phyloP scores from a whole-genome alignment of 2,113 vertebrate species.

The Todiramphus chloris region DNA sequence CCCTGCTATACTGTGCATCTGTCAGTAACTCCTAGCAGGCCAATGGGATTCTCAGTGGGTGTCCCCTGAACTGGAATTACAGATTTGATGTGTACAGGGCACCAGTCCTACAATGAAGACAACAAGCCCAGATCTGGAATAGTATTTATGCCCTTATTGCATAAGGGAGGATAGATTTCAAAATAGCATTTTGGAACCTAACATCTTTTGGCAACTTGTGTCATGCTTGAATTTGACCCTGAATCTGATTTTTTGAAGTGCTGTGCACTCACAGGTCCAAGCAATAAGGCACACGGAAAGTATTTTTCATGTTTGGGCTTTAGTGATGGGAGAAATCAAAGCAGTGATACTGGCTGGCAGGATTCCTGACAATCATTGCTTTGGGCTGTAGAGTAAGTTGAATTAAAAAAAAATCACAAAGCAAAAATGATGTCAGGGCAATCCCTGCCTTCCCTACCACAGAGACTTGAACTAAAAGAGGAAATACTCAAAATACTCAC shows the following conservation, averaged over 20 bases:
- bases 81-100: neutral
- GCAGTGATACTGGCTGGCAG: neutral
- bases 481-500: slow-evolving; percentile 74
- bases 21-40: neutral
- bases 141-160: neutral
- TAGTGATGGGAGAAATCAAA: neutral
- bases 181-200: neutral
- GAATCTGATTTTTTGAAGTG: neutral
- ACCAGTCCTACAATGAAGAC: neutral
- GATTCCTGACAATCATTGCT: neutral
- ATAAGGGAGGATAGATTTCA: neutral
- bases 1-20: accelerated
- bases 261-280: neutral
- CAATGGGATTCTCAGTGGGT: neutral
- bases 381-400: neutral
- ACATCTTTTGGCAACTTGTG: neutral
- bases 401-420: neutral
- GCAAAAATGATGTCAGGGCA: neutral
- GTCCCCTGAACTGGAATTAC: neutral
- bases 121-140: neutral
- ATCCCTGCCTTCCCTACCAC: neutral
- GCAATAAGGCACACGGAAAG: neutral
- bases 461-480: neutral
- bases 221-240: neutral
- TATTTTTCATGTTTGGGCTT: neutral